Evolutionary conservation across 2,797 vertebrate species (phyloP), one percentile per base, ranked within the genome.

Genomic region (Mareca penelope): DNA sequence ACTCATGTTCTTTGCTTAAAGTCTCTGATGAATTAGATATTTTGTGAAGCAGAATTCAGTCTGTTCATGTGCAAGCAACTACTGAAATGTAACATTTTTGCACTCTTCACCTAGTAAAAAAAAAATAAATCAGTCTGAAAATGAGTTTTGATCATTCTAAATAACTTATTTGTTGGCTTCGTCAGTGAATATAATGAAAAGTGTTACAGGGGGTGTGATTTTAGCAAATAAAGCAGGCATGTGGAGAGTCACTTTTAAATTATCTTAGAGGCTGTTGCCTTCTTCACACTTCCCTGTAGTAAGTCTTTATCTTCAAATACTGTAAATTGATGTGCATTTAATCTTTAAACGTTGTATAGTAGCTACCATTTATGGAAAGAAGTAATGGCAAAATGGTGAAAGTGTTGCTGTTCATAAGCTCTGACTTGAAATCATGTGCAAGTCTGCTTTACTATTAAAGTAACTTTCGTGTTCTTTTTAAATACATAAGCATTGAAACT

Each of bases 301-400:
- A 80, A 85, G 37, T 93, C 65, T 95, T n/a, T 69, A 33, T 94
- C 57, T 94, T 80, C 94, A 89, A 85, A 73, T 89, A 60, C 50
- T 85, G 81, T 95, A 81, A 96, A 94, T 50, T 94, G 35, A 80
- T 91, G 59, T 75, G 37, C 23, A 31, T 93, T 94, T 65, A 67
- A 40, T 85, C 23, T 78, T 91, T 92, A 90, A 82, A 75, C 53
- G 44, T 71, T 96, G 84, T 95, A 39, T 75, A 70, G 59, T 79
- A 28, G 44, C n/a, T 80, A 69, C 24, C 76, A 71, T 37, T 94
- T 53, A 28, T 0, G 8, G 72, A 64, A 83, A 81, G 56, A 21
- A 90, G 53, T 80, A 39, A 40, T 37, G 78, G 37, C 85, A 93
- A 88, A 86, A 86, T 26, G 63, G 33, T 26, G 26, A 84, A 75